Conservation (phyloP, 64 coral and sea anemone species). For the Trachythela sp. region DNA sequence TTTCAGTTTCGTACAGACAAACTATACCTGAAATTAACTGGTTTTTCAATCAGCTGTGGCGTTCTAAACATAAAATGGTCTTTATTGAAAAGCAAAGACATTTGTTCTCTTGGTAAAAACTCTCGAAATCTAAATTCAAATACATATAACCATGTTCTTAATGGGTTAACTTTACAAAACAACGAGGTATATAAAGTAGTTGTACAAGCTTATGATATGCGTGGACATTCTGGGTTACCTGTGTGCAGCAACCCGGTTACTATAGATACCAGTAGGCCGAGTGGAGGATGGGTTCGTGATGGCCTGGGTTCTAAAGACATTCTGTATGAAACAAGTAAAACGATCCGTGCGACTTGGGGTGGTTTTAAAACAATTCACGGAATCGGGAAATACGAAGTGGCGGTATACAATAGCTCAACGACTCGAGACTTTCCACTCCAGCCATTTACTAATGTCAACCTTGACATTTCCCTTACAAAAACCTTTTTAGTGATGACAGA, state of each 20-base stretch:
- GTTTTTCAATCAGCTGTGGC: slow-evolving; percentile 2
- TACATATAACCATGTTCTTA: not conserved
- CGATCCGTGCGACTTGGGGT: slow-evolving; percentile 51
- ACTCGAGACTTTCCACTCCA: slow-evolving; percentile 21
- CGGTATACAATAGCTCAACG: slow-evolving; percentile 5
- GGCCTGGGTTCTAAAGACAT: slow-evolving; percentile 27
- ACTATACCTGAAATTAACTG: slow-evolving; percentile 15
- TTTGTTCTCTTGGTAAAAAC: not conserved
- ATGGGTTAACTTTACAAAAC: not conserved
- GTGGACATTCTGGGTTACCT: slow-evolving; percentile 38
- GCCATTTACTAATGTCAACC: slow-evolving; percentile 35
- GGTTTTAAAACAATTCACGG: slow-evolving; percentile 53
- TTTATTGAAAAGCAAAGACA: slow-evolving; percentile 34
- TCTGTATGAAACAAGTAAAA: slow-evolving; percentile 47
- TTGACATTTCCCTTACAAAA: slow-evolving; percentile 15
- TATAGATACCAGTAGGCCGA: slow-evolving; percentile 75
- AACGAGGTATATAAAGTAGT: slow-evolving; percentile 60
- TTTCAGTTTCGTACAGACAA: not conserved
- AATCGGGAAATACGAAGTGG: slow-evolving; percentile 47
- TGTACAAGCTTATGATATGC: not conserved
- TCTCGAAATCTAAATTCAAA: not conserved
- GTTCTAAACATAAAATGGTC: slow-evolving; percentile 42
- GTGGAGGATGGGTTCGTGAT: slow-evolving; percentile 77
- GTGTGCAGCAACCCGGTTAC: slow-evolving; percentile 62
- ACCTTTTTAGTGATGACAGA: slow-evolving; percentile 47